Evolutionary conservation across 1,140 invertebrate species (phyloP), one percentile per base, ranked within the genome.

Genomic region (Portunus trituberculatus): DNA sequence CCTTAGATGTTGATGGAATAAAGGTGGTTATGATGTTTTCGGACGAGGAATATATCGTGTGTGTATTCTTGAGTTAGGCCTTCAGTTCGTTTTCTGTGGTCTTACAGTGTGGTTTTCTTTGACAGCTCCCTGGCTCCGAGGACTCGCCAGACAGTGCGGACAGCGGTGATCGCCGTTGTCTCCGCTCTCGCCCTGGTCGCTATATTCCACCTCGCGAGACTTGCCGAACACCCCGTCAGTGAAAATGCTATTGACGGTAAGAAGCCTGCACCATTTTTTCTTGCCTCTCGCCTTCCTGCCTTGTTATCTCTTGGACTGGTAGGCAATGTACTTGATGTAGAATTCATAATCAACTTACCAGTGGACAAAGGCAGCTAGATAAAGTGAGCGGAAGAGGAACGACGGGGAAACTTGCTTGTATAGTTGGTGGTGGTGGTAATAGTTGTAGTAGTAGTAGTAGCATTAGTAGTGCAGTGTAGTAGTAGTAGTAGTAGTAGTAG

Each of bases 71-170:
- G 3, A 59, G 52, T 59, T 59, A 59, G 52, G 52, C 52, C 12
- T 59, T 12, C 0, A 59, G 52, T 1, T 0, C 52, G 52, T 59
- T 59, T 59, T 59, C 52, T 59, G 12, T 76, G 4, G 20, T 1
- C 4, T n/a, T 76, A 28, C 83, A 6, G 82, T 20, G 25, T 1
- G 84, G 32, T 95, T 95, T 92, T 88, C 91, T 95, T 31, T 89
- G 6, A 87, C 91, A 95, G 94, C n/a, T 95, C 91, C 14, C 94
- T 95, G n/a, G 91, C 94, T 82, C 94, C 94, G 83, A 87, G 91
- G 84, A 95, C 91, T 82, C 94, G 91, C 29, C 94, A 95, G 52
- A 95, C 94, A 0, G 94, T 95, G 76, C 76, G 94, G 67, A 95
- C 94, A 20, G 94, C 90, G 2, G 94, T 84, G 4, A 95, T 95